phyloP scores from a whole-genome alignment of 2,888 invertebrate genomes.

The Nasonovia ribisnigri region DNA sequence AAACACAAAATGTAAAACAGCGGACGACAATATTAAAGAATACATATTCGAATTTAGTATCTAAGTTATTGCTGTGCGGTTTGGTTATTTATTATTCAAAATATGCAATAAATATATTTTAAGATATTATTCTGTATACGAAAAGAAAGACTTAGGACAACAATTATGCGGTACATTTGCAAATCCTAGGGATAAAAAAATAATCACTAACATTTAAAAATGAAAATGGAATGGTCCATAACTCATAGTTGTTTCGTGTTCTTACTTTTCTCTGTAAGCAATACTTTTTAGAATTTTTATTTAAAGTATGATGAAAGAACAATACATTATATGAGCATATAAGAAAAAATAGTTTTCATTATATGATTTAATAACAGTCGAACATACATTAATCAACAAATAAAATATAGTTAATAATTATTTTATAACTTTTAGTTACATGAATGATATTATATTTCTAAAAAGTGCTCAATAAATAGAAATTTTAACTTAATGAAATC shows the following conservation, averaged over 20 bases:
- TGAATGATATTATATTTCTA: not conserved
- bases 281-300: not conserved
- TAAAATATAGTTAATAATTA: not conserved
- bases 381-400: not conserved
- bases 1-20: not conserved
- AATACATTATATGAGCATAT: not conserved
- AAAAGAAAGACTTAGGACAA: not conserved
- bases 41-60: not conserved
- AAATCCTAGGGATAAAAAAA: not conserved
- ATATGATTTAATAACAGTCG: not conserved
- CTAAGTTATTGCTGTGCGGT: not conserved
- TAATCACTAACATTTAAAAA: not conserved
- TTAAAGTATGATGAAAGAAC: not conserved
- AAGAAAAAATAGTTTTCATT: not conserved
- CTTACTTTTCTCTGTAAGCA: not conserved
- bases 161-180: not conserved
- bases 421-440: too few relatives aligned
- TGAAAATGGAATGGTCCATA: not conserved
- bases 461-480: too few relatives aligned
- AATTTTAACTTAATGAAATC: too few relatives aligned
- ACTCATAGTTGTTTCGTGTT: not conserved
- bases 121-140: not conserved
- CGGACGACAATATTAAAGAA: not conserved
- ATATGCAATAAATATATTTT: not conserved
- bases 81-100: not conserved